phyloP scores from a whole-genome alignment of 1,140 invertebrate genomes.

The Triops cancriformis region DNA sequence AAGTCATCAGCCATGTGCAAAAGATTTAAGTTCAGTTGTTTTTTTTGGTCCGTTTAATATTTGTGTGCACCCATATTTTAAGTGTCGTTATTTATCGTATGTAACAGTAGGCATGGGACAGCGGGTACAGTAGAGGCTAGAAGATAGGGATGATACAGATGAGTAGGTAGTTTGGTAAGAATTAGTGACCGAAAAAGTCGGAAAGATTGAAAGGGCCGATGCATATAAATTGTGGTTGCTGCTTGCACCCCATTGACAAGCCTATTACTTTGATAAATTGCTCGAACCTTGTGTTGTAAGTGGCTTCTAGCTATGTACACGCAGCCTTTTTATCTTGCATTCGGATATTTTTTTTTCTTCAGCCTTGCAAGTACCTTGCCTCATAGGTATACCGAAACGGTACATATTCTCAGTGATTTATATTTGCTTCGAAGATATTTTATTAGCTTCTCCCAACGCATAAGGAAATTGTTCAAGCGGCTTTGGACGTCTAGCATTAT shows the following conservation, averaged over 20 bases:
- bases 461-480: too few species aligned
- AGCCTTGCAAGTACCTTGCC: too few species aligned
- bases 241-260: slow-evolving; percentile 12
- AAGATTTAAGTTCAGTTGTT: too few species aligned
- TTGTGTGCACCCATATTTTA: too few species aligned
- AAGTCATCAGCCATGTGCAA: too few species aligned
- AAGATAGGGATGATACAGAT: not conserved
- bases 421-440: too few species aligned
- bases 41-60: too few species aligned
- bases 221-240: not conserved
- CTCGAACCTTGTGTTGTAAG: not conserved
- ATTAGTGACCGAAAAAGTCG: not conserved
- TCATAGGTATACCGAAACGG: too few species aligned
- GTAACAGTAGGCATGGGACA: not conserved
- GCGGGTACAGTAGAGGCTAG: not conserved
- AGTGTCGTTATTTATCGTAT: not conserved
- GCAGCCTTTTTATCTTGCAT: not conserved
- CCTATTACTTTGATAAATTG: slow-evolving; percentile 7
- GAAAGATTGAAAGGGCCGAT: slow-evolving; percentile 5
- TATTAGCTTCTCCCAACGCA: too few species aligned
- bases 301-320: not conserved
- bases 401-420: too few species aligned
- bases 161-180: not conserved
- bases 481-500: too few species aligned
- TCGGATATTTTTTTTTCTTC: too few species aligned